Base-by-base conservation (phyloP, 2,797 vertebrate genomes). In the Argyrosomus regius region DNA sequence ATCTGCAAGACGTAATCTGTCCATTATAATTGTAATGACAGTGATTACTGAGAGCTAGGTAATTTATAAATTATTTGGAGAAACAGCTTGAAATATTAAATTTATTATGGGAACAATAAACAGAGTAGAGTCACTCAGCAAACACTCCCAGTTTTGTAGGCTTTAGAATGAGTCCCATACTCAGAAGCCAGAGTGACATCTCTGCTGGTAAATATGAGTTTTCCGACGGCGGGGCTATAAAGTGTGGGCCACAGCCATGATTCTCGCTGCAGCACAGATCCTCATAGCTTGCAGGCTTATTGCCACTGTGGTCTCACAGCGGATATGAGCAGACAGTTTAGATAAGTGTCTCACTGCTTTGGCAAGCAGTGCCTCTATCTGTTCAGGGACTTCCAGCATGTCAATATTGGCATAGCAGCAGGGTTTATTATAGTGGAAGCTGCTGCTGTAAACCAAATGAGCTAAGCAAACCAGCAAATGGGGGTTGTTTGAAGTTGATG, bases 321-420 rank as follows among this genome's bases (percentile, higher is more conserved):
- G 63, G 84, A 91, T 89, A 90, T 81, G 83, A 91, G 76, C 84
- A 85, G 78, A 87, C 90, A 92, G 88, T 93, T 91, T 92, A 92
- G 87, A 91, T 89, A 91, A 91, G 90, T 87, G 81, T 81, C 85
- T 87, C 87, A 72, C 70, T 77, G 90, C 81, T 90, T 91, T 92
- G 91, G 89, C 91, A 88, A 86, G 72, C 65, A 14, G 85, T 69
- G 66, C 78, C 65, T 86, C 74, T 87, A 77, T 92, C 86, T 88
- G 88, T 83, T 89, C 82, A 80, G 88, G 81, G 91, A 91, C 83
- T 84, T 80, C 81, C 87, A 88, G 70, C 79, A 31, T 88, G 92
- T 92, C 90, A 92, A 92, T 92, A 93, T 91, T 93, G 91, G 87
- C 89, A 86, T 67, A 78, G 81, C 81, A 87, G 85, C 79, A 45